A percentile compares a stretch with the other conserved stretches of the same genome.
phyloP scores from a whole-genome alignment of 30 jellyfish, hydroid and myxozoan species.

The Clytia hemisphaerica region DNA sequence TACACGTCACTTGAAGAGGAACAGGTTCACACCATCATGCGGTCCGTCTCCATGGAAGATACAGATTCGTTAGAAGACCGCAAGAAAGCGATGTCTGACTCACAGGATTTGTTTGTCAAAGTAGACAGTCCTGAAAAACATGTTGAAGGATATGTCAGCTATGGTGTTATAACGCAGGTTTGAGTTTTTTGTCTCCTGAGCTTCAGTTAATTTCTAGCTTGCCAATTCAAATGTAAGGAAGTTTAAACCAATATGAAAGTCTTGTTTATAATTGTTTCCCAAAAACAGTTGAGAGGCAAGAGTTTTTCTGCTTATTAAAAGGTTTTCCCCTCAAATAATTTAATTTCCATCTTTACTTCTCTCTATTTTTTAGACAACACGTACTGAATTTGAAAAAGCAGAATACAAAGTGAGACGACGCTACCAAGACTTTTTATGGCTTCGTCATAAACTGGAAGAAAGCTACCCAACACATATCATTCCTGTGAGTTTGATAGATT shows the following conservation, averaged over 20 bases:
- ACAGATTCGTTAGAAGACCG: slow-evolving; percentile 48
- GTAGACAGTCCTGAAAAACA: slow-evolving; percentile 94
- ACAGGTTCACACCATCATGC: slow-evolving; percentile 74
- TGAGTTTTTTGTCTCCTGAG: not conserved
- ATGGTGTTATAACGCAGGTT: slow-evolving; percentile 77
- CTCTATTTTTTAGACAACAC: slow-evolving; percentile 59
- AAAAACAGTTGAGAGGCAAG: too few relatives aligned
- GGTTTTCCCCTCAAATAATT: too few relatives aligned
- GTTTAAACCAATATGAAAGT: not conserved
- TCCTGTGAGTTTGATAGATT: slow-evolving; percentile 48
- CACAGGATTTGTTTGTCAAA: slow-evolving; percentile 86
- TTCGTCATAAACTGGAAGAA: slow-evolving; percentile 67
- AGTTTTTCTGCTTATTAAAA: too few relatives aligned
- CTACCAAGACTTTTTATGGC: slow-evolving; percentile 85
- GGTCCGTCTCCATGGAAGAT: slow-evolving; percentile 92
- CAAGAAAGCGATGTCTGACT: slow-evolving; percentile 49
- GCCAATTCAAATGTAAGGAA: not conserved
- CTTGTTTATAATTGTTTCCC: too few relatives aligned
- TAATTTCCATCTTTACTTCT: not conserved
- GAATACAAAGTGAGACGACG: slow-evolving; percentile 84
- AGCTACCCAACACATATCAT: slow-evolving; percentile 79
- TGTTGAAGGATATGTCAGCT: slow-evolving; percentile 90
- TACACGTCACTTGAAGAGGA: slow-evolving; percentile 82
- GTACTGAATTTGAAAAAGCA: slow-evolving; percentile 65
- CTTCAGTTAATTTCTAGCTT: not conserved